A percentile compares a stretch with the other conserved stretches of the same genome.
Evolutionary conservation across 2,113 vertebrate species (phyloP).

Genomic region (Phalacrocorax brasilianus): DNA sequence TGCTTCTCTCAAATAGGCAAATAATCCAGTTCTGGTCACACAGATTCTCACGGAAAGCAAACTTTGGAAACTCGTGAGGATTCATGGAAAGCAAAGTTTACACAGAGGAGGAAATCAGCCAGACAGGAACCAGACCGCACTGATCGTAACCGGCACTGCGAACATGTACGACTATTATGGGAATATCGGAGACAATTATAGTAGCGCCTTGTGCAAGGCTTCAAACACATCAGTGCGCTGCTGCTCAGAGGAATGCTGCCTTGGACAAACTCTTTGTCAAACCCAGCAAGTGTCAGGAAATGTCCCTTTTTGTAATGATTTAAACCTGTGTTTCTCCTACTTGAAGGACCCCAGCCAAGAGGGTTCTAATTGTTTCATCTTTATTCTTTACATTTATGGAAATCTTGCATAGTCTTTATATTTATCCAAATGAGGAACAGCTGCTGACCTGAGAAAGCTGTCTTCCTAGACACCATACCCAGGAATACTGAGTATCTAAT

Average conservation of each 20-base stretch:
- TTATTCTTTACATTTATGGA: not conserved
- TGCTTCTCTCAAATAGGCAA: not conserved
- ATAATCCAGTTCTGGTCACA: not conserved
- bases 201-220: not conserved
- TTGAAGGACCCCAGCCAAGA: not conserved
- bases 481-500: not conserved
- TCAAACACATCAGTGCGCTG: not conserved
- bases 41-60: not conserved
- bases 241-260: not conserved
- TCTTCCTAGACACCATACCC: not conserved
- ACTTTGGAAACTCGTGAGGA: not conserved
- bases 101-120: not conserved
- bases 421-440: not conserved
- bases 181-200: not conserved
- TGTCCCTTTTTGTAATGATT: not conserved
- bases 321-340: not conserved
- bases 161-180: not conserved
- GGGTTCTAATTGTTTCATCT: not conserved
- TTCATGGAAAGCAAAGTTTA: constrained; percentile 25
- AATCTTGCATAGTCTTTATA: not conserved
- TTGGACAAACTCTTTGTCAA: not conserved
- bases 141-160: not conserved
- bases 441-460: not conserved
- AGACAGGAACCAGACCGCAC: not conserved
- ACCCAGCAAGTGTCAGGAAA: not conserved